Base-by-base conservation (phyloP, 1,140 invertebrate genomes). In the Plodia interpunctella region DNA sequence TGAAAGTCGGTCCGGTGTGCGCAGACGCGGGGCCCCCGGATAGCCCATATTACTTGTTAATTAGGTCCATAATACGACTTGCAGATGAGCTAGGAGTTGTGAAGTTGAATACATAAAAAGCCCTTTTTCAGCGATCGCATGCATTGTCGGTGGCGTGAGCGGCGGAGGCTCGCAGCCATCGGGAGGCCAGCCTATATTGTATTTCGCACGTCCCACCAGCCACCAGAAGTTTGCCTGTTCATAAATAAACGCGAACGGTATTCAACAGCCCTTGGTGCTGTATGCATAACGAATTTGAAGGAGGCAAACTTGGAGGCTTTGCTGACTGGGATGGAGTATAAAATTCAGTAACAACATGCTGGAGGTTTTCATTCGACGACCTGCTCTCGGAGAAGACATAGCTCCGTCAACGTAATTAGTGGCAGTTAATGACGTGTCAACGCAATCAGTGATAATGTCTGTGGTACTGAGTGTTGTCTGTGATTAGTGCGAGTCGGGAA, bases 31-130 rank as follows among this genome's bases (percentile, higher is more conserved):
- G 80, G 83, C 81, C 74, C 88, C 89, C 73, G 77, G 77, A 77
- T 92, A 76, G 70, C 91, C 94, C 94, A 94, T 94, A 94, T 94
- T 94, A 95, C 94, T 95, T 95, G 94, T 94, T 95, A 95, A 95
- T 95, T 95, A 95, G 94, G 92, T 94, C 92, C 93, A 94, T 94
- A 94, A 94, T 95, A 94, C 92, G 94, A 95, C 94, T 95, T 95
- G 94, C 94, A 95, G 94, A 95, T 95, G 94, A 95, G 94, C 91
- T 80, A 91, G 91, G 92, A 93, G 79, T 88, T 86, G 77, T 88
- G 82, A 90, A 88, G 87, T 85, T 87, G 90, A 90, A 90, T 90
- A 89, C 80, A 86, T 90, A 90, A 90, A 90, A 89, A 90, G 85
- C 74, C 84, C 88, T 88, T 89, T 90, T 90, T 85, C 90, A 92